Conservation (phyloP, 2,797 vertebrate species). For the Myotis vivesi region DNA sequence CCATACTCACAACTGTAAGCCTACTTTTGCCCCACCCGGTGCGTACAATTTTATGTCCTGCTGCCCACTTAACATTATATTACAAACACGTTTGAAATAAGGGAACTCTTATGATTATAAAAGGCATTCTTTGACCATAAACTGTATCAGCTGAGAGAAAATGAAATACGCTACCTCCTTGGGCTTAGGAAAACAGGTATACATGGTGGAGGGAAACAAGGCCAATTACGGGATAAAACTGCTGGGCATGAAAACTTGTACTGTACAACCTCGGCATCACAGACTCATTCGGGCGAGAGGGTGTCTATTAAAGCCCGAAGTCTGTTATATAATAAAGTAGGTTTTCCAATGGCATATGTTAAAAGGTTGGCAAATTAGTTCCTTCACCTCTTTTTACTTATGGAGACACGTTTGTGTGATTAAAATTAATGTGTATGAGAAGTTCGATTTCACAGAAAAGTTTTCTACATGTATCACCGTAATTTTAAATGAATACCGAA, state of each 20-base stretch:
- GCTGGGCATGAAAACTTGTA: not conserved
- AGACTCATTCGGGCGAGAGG: not conserved
- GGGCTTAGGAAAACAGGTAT: not conserved
- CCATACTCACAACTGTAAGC: not conserved
- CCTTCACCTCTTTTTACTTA: not conserved
- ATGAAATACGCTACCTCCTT: not conserved
- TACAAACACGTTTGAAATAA: not conserved
- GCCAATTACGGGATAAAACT: not conserved
- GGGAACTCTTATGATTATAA: not conserved
- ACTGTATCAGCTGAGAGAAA: not conserved
- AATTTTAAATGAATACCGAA: not conserved
- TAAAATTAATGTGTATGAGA: not conserved
- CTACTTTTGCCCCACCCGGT: not conserved
- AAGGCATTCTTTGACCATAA: not conserved
- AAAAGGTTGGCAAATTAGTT: not conserved
- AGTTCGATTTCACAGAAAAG: not conserved
- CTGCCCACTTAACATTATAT: not conserved
- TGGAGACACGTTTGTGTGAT: not conserved
- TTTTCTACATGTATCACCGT: not conserved
- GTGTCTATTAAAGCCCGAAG: not conserved
- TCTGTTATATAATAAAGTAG: not conserved
- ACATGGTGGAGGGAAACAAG: accelerated
- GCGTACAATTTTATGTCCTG: not conserved
- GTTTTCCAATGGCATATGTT: accelerated
- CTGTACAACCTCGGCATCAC: accelerated